Evolutionary conservation across 1,140 invertebrate genomes (phyloP).

Genomic region (Cherax quadricarinatus): DNA sequence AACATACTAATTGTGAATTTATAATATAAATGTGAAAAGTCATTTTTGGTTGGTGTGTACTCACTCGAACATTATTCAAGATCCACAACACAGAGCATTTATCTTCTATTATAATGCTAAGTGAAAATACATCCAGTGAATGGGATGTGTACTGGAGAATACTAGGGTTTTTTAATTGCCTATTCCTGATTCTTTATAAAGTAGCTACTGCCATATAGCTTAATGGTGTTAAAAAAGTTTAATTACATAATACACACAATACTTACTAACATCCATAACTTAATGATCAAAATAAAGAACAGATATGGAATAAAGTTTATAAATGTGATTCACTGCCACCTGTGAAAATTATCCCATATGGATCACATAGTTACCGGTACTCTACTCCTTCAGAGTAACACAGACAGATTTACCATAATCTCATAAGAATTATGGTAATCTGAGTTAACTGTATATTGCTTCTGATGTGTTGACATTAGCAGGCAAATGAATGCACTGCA

Average conservation of each 20-base stretch:
- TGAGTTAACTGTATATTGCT: background rate
- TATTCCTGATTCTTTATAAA: background rate
- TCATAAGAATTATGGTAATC: background rate
- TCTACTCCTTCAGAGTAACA: background rate
- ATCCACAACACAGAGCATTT: background rate
- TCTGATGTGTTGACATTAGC: background rate
- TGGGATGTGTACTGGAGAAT: background rate
- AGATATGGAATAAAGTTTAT: background rate
- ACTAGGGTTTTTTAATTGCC: background rate
- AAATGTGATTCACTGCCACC: slow-evolving; percentile 1
- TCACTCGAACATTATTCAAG: background rate
- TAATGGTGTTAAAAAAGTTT: slow-evolving; percentile 13
- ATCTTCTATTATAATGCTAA: background rate
- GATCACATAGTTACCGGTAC: background rate
- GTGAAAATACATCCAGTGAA: background rate
- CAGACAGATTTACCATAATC: slow-evolving; percentile 15
- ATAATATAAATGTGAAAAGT: background rate
- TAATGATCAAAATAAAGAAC: background rate
- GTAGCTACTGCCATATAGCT: background rate
- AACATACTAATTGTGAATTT: background rate
- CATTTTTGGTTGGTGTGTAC: background rate
- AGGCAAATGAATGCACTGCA: background rate
- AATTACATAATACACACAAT: background rate
- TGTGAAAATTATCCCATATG: background rate
- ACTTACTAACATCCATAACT: background rate